Base-by-base conservation (phyloP, 1,140 invertebrate species). In the Tigriopus japonicus region DNA sequence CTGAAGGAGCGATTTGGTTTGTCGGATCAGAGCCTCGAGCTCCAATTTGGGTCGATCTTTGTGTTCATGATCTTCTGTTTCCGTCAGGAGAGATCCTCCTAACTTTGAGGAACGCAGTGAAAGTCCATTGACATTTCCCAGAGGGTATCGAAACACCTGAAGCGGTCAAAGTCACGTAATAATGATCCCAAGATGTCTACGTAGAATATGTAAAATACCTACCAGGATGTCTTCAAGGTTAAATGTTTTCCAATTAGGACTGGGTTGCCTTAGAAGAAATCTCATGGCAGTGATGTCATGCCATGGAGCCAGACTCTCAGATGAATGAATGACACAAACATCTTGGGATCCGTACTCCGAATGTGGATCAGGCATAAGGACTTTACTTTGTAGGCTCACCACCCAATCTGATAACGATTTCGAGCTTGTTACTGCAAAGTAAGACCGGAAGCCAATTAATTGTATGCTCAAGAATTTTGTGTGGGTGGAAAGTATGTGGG, bases 181-280 rank as follows among this genome's bases (percentile, higher is more conserved):
- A n/a, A n/a, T n/a, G n/a, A n/a, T n/a, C n/a, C n/a, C n/a, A n/a
- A n/a, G n/a, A n/a, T n/a, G n/a, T n/a, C n/a, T n/a, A n/a, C n/a
- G n/a, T n/a, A n/a, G 28, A 35, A 3, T 35, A 35, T 35, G 28
- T 9, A n/a, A 23, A 12, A 19, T 28, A 17, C 40, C 35, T 12
- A 58, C 55, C 17, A 41, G 2, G 42, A 58, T 58, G 17, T 58
- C 55, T 58, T 58, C 55, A 3, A 58, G 10, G 14, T 58, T 58
- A 15, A 58, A 58, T 43, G 35, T 23, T n/a, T 58, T 58, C 55
- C 55, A 58, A 40, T 58, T 58, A 6, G 55, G 55, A 23, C 55
- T 58, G n/a, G 55, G 55, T 43, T 58, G 55, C n/a, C 55, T 23
- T 35, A 58, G 15, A 58, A 58, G 35, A 42, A 58, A 58, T n/a